Conservation (phyloP, 2,888 invertebrate species). For the Caenorhabditis sp. region DNA sequence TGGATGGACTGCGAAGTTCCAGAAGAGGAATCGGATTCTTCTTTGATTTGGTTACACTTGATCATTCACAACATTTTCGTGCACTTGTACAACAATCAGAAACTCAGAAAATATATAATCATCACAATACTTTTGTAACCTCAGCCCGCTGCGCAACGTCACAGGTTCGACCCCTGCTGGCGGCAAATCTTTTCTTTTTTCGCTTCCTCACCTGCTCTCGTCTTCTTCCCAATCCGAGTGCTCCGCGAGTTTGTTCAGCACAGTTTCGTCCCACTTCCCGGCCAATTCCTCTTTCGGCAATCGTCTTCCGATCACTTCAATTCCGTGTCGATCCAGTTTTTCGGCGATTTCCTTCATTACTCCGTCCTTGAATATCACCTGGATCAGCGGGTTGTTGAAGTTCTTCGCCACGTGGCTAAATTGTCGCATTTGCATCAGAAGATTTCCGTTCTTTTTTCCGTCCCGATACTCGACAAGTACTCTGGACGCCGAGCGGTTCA, state of each 20-base stretch:
- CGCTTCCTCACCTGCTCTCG: not conserved
- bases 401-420: conserved; percentile 42
- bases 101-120: too few relatives aligned
- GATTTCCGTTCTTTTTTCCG: conserved; percentile 27
- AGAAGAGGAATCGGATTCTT: too few relatives aligned
- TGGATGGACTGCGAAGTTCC: too few relatives aligned
- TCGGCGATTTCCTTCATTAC: conserved; percentile 62
- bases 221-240: conserved; percentile 35
- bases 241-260: conserved; percentile 36
- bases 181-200: conserved; percentile 17
- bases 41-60: too few relatives aligned
- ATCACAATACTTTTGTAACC: too few relatives aligned
- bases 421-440: conserved; percentile 24
- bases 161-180: conserved; percentile 54
- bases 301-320: conserved; percentile 57
- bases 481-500: conserved; percentile 29
- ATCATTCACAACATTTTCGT: too few relatives aligned
- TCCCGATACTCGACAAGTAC: conserved; percentile 39
- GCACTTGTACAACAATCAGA: too few relatives aligned
- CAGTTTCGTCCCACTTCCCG: conserved; percentile 49
- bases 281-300: conserved; percentile 32
- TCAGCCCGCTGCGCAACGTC: conserved; percentile 77
- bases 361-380: conserved; percentile 62
- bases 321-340: conserved; percentile 57
- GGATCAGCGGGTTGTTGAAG: conserved; percentile 51